Conservation (phyloP, 1,140 invertebrate species). For the Mizuhopecten yessoensis region DNA sequence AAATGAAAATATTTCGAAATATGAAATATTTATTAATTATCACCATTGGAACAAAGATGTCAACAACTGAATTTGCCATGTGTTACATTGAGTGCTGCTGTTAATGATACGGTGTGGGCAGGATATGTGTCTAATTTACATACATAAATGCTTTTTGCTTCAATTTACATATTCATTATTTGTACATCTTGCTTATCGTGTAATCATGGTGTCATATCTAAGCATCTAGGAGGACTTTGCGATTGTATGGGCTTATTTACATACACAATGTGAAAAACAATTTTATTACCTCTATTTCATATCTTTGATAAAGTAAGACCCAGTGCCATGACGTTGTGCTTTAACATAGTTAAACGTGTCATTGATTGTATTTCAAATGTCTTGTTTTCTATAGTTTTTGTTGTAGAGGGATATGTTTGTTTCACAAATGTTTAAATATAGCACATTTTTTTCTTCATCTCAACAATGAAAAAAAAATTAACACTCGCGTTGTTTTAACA, state of each 20-base stretch:
- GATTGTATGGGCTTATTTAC: background rate
- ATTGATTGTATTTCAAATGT: background rate
- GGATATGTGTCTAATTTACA: background rate
- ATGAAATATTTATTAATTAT: slow-evolving; percentile 36
- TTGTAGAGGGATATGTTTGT: too few relatives aligned
- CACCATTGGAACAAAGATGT: slow-evolving; percentile 1
- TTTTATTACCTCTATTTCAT: background rate
- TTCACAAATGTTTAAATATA: too few relatives aligned
- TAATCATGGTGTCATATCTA: background rate
- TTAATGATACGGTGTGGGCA: background rate
- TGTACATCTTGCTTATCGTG: background rate
- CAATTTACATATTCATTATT: slow-evolving; percentile 30
- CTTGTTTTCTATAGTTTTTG: background rate
- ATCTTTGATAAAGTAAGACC: background rate
- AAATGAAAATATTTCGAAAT: slow-evolving; percentile 28
- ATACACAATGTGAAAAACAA: background rate
- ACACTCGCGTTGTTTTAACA: too few relatives aligned
- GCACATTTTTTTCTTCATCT: too few relatives aligned
- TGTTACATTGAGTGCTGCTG: background rate
- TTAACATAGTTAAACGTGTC: background rate
- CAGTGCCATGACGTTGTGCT: background rate
- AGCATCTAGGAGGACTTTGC: background rate
- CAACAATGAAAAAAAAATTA: too few relatives aligned
- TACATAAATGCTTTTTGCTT: background rate
- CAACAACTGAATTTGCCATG: background rate